Percentiles rank a stretch among this genome's conserved stretches.
Conservation (phyloP, 2,888 invertebrate species). For the Chaetogeoica ovagalla region DNA sequence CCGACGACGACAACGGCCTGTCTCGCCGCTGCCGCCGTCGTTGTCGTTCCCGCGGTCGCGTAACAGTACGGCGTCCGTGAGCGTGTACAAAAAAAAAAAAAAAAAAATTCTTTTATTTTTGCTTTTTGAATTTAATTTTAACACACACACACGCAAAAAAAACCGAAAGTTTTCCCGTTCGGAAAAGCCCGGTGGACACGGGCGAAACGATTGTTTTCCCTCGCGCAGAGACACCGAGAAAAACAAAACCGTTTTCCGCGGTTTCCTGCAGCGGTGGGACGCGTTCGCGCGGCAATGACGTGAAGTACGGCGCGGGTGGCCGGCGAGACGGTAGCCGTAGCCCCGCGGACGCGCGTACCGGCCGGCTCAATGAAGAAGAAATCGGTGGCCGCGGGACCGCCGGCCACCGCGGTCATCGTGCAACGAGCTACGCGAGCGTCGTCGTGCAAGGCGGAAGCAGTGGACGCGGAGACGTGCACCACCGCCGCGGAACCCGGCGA, state of each 20-base stretch:
- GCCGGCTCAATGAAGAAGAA: not conserved
- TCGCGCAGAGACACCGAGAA: too few relatives aligned
- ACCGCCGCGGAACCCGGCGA: not conserved
- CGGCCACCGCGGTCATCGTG: slow-evolving; percentile 10
- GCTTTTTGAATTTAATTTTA: too few relatives aligned
- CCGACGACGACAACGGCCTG: slow-evolving; percentile 34
- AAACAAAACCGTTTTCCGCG: too few relatives aligned
- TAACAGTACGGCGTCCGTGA: not conserved
- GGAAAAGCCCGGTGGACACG: too few relatives aligned
- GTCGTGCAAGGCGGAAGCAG: not conserved
- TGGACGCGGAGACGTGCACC: not conserved
- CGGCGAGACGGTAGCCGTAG: not conserved
- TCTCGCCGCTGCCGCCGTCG: slow-evolving; percentile 16
- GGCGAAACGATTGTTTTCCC: too few relatives aligned
- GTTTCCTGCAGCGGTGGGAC: too few relatives aligned
- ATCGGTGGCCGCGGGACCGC: not conserved
- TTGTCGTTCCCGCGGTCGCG: slow-evolving; percentile 11
- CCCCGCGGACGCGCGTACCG: not conserved
- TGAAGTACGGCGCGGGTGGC: not conserved
- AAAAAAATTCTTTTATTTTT: too few relatives aligned
- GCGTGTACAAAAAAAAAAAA: not conserved
- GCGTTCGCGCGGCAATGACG: not conserved
- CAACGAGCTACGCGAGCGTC: not conserved
- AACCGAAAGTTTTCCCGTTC: not conserved
- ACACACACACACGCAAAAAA: not conserved